Conservation (phyloP, 1,140 invertebrate genomes). For the Drosophila trapezifrons region DNA sequence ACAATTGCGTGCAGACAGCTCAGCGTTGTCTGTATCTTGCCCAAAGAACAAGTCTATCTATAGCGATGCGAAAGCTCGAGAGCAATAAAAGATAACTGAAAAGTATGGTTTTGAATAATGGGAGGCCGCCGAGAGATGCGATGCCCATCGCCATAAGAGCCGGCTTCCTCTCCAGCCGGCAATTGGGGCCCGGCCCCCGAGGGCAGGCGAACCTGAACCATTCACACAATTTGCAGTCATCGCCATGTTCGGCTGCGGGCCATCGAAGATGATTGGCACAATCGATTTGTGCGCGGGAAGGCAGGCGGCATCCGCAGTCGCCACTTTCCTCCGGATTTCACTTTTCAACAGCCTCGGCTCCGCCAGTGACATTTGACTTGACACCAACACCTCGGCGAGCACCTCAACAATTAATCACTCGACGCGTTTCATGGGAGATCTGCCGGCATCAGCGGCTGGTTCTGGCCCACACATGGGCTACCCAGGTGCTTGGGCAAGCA, state of each 20-base stretch:
- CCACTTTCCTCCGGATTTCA: conserved; percentile 61
- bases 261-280: conserved; percentile 73
- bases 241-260: conserved; percentile 48
- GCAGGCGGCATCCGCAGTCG: conserved; percentile 11
- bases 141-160: conserved; percentile 31
- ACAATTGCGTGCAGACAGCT: conserved; percentile 71
- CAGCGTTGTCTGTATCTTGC: conserved; percentile 76
- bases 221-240: conserved; percentile 68
- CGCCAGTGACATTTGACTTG: conserved; percentile 68
- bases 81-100: conserved; percentile 69
- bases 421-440: conserved; percentile 9
- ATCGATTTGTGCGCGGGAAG: conserved; percentile 52
- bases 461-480: conserved; percentile 50
- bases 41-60: conserved; percentile 80
- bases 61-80: conserved; percentile 68
- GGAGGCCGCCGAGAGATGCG: conserved; percentile 6
- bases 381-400: conserved; percentile 26
- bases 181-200: conserved; percentile 45
- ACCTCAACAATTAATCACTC: conserved; percentile 62
- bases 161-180: conserved; percentile 41
- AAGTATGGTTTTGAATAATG: conserved; percentile 47
- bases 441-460: conserved; percentile 7
- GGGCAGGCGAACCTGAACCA: conserved; percentile 45
- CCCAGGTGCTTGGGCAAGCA: conserved; percentile 10
- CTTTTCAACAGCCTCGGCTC: conserved; percentile 51